Percentiles rank a stretch among this genome's conserved stretches.
Conservation (phyloP, 2,797 vertebrate genomes). For the Microhierax caerulescens region DNA sequence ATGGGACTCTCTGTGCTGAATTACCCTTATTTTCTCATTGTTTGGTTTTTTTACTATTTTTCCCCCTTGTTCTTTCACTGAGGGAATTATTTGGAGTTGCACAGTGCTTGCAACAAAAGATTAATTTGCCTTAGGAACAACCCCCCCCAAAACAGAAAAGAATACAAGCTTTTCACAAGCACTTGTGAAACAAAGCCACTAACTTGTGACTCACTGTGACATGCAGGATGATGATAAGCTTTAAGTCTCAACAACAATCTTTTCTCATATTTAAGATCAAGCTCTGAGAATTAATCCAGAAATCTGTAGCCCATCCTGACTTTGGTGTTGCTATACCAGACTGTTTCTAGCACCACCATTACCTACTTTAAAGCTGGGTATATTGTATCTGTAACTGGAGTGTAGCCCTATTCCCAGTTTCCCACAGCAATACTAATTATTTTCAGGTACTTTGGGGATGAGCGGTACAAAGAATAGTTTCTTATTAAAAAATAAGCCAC, state of each 20-base stretch:
- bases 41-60: background rate
- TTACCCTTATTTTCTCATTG: background rate
- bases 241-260: background rate
- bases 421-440: background rate
- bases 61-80: background rate
- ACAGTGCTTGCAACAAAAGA: background rate
- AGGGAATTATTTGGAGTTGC: background rate
- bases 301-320: background rate
- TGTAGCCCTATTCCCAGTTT: background rate
- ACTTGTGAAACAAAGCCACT: background rate
- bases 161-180: background rate
- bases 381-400: background rate
- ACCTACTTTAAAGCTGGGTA: background rate
- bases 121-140: background rate
- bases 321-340: background rate
- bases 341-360: background rate
- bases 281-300: background rate
- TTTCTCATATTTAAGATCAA: background rate
- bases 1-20: background rate
- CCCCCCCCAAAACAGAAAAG: background rate
- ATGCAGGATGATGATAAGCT: rapidly evolving
- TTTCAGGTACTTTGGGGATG: background rate
- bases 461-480: background rate
- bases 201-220: background rate
- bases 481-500: background rate